A percentile compares a stretch with the other conserved stretches of the same genome.
Conservation (phyloP, 2,888 invertebrate species). For the Melolontha melolontha region DNA sequence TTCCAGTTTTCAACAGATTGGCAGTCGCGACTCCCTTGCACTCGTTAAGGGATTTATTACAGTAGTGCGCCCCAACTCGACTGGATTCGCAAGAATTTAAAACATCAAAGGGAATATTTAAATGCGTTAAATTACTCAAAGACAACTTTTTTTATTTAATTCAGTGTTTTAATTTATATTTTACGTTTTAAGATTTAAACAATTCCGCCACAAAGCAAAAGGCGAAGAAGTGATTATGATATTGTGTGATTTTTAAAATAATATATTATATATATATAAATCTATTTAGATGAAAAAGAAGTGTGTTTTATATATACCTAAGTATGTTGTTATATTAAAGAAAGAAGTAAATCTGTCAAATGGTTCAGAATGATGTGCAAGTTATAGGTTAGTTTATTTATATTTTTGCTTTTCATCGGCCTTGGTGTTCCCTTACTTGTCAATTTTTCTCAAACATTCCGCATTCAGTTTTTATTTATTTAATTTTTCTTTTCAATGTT, state of each 20-base stretch:
- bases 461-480: slow-evolving; percentile 46
- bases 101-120: slow-evolving; percentile 29
- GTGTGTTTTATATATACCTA: slow-evolving; percentile 61
- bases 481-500: slow-evolving; percentile 49
- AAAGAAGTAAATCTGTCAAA: slow-evolving; percentile 36
- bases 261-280: slow-evolving; percentile 52
- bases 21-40: slow-evolving; percentile 69
- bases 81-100: slow-evolving; percentile 9
- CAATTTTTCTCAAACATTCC: slow-evolving; percentile 46
- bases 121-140: slow-evolving; percentile 52
- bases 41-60: slow-evolving; percentile 60
- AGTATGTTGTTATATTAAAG: slow-evolving; percentile 60
- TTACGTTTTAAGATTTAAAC: slow-evolving; percentile 44
- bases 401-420: slow-evolving; percentile 59
- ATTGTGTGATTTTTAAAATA: slow-evolving; percentile 66
- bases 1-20: slow-evolving; percentile 84
- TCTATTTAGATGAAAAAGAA: slow-evolving; percentile 54
- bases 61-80: slow-evolving; percentile 52
- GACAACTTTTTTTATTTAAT: slow-evolving; percentile 59
- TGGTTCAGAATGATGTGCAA: slow-evolving; percentile 60
- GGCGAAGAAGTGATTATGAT: slow-evolving; percentile 65
- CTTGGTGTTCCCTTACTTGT: slow-evolving; percentile 48
- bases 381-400: slow-evolving; percentile 57
- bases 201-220: slow-evolving; percentile 56
- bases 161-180: slow-evolving; percentile 63